Conservation (phyloP, 2,888 invertebrate genomes). For the Camptogramma bilineatum region DNA sequence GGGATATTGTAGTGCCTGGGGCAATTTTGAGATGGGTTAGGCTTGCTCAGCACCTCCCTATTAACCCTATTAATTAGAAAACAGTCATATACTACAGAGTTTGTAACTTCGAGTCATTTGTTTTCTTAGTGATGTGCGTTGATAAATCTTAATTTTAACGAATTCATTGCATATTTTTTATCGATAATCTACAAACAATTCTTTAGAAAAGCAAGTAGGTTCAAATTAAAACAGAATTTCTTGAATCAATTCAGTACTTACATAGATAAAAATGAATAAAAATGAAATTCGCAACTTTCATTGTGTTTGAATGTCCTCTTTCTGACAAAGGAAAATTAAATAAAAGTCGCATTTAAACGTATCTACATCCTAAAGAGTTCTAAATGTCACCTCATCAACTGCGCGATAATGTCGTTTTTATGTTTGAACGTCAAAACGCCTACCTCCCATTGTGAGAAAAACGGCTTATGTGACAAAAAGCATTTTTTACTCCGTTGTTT, state of each 20-base stretch:
- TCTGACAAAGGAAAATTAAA: constrained; percentile 24
- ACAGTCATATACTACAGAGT: too few species aligned
- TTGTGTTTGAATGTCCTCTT: constrained; percentile 10
- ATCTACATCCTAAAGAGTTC: constrained; percentile 42
- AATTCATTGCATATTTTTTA: too few species aligned
- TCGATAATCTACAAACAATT: too few species aligned
- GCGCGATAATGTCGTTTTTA: constrained; percentile 42
- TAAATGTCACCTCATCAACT: constrained; percentile 41
- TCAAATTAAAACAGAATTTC: too few species aligned
- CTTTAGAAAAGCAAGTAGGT: too few species aligned
- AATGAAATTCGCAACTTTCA: background rate
- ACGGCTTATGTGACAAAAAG: background rate
- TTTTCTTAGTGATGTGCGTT: too few species aligned
- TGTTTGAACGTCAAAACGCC: constrained; percentile 40
- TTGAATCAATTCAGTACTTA: background rate
- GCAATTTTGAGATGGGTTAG: too few species aligned
- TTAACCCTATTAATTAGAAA: too few species aligned
- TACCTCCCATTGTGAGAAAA: background rate
- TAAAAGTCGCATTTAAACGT: constrained; percentile 26
- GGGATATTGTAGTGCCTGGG: too few species aligned
- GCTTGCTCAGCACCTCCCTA: too few species aligned
- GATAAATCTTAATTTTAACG: too few species aligned
- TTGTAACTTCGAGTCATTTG: too few species aligned
- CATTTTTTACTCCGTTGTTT: constrained; percentile 5
- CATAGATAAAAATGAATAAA: background rate